Conservation (phyloP, 2,888 invertebrate genomes). For the Xiphydria camelus region DNA sequence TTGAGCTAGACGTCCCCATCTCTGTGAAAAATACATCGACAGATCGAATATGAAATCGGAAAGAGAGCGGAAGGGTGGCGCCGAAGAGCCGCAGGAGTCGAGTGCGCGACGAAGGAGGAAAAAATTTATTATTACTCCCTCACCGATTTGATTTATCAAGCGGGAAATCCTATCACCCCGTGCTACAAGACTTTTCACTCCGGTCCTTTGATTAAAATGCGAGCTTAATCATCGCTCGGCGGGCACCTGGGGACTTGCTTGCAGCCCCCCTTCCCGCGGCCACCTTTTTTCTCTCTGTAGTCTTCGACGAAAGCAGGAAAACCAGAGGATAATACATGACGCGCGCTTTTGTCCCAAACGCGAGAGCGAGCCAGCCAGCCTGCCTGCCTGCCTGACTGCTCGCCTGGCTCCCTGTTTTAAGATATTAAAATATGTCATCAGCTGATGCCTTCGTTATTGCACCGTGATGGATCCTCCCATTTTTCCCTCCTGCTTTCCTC, state of each 20-base stretch:
- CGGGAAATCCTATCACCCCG: slow-evolving; percentile 50
- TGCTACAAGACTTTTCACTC: slow-evolving; percentile 56
- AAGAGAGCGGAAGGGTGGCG: not conserved
- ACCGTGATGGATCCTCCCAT: slow-evolving; percentile 29
- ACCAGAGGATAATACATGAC: slow-evolving; percentile 48
- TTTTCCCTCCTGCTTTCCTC: slow-evolving; percentile 10
- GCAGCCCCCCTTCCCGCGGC: slow-evolving; percentile 11
- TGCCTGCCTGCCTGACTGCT: too few relatives aligned
- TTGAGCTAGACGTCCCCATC: slow-evolving; percentile 4
- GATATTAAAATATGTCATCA: slow-evolving; percentile 57
- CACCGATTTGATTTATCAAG: slow-evolving; percentile 54
- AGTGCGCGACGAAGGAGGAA: slow-evolving; percentile 22
- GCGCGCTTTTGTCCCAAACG: slow-evolving; percentile 42
- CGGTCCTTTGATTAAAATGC: slow-evolving; percentile 56
- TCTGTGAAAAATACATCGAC: slow-evolving; percentile 16
- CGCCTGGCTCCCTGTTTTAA: slow-evolving; percentile 45
- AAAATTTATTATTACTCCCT: slow-evolving; percentile 41
- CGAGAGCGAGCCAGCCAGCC: slow-evolving; percentile 12
- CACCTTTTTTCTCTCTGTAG: slow-evolving; percentile 27
- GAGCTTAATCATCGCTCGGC: slow-evolving; percentile 53
- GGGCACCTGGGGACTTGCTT: slow-evolving; percentile 51
- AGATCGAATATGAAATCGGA: slow-evolving; percentile 27
- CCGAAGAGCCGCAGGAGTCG: not conserved
- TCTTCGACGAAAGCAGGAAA: slow-evolving; percentile 41
- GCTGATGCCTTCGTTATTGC: slow-evolving; percentile 51